Conservation (phyloP, 2,888 invertebrate species). For the Teinopalpus imperialis region DNA sequence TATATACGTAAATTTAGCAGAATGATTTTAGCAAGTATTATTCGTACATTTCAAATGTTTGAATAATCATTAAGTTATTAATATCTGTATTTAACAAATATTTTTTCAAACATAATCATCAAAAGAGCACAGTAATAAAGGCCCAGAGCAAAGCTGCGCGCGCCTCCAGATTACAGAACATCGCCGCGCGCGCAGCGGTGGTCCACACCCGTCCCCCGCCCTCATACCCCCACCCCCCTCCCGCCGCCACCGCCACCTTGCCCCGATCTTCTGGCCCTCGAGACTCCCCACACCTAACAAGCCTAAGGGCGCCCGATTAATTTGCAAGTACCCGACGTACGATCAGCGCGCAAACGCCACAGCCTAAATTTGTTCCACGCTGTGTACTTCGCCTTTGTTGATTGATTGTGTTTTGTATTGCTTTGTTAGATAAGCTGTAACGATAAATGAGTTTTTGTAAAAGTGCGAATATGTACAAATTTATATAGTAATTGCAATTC, state of each 20-base stretch:
- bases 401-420: slow-evolving; percentile 3
- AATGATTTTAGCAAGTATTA: no score
- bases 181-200: slow-evolving; percentile 62
- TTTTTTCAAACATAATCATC: neutral
- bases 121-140: slow-evolving; percentile 43
- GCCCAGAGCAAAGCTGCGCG: slow-evolving; percentile 37
- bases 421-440: no score
- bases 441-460: no score
- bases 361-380: slow-evolving; percentile 8
- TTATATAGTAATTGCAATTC: no score
- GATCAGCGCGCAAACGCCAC: slow-evolving; percentile 3
- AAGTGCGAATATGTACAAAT: no score
- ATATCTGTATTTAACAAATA: no score
- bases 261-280: slow-evolving; percentile 27
- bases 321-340: slow-evolving; percentile 33
- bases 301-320: slow-evolving; percentile 41
- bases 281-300: slow-evolving; percentile 41
- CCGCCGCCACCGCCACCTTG: slow-evolving; percentile 28
- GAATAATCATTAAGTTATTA: no score
- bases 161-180: slow-evolving; percentile 70
- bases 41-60: no score
- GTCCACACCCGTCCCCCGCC: slow-evolving; percentile 43
- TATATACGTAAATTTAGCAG: no score
- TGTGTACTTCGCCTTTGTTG: neutral
- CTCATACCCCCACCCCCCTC: slow-evolving; percentile 30